Evolutionary conservation across 2,113 vertebrate species (phyloP).

Genomic region (Stictonetta naevosa): DNA sequence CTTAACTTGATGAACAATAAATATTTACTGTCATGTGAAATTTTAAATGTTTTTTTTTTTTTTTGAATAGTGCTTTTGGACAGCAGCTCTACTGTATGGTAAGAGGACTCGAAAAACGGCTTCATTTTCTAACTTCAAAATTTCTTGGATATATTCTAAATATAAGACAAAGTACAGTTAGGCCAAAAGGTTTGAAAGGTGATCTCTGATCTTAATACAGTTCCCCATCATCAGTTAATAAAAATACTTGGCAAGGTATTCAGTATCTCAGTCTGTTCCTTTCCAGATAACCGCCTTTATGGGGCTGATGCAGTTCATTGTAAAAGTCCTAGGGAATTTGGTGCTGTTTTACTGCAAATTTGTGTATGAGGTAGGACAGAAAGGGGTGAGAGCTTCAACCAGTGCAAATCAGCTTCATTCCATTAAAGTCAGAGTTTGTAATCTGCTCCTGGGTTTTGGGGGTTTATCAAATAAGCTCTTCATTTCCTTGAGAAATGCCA

Average conservation of each 20-base stretch:
- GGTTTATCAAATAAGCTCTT: conserved; percentile 29
- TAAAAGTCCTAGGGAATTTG: neutral
- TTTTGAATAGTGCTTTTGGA: conserved; percentile 9
- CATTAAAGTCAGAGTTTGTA: neutral
- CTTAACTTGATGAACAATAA: conserved; percentile 52
- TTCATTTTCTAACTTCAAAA: conserved; percentile 4
- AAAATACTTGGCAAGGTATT: conserved; percentile 19
- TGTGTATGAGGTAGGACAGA: neutral
- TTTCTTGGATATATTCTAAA: neutral
- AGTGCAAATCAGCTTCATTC: neutral
- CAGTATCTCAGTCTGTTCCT: neutral
- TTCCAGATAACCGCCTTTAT: neutral
- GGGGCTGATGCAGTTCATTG: neutral
- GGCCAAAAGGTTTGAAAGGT: conserved; percentile 38
- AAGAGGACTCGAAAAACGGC: neutral
- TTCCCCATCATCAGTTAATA: conserved; percentile 37
- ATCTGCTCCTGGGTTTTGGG: neutral
- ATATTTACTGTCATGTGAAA: conserved; percentile 55
- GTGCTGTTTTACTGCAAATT: neutral
- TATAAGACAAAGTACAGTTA: conserved; percentile 52
- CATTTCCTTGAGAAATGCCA: conserved; percentile 7
- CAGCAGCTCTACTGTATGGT: conserved; percentile 39
- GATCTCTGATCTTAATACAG: neutral
- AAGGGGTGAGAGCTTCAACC: neutral
- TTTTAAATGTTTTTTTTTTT: neutral